Conservation (phyloP, 1,140 invertebrate species). For the Drosophila gunungcola region DNA sequence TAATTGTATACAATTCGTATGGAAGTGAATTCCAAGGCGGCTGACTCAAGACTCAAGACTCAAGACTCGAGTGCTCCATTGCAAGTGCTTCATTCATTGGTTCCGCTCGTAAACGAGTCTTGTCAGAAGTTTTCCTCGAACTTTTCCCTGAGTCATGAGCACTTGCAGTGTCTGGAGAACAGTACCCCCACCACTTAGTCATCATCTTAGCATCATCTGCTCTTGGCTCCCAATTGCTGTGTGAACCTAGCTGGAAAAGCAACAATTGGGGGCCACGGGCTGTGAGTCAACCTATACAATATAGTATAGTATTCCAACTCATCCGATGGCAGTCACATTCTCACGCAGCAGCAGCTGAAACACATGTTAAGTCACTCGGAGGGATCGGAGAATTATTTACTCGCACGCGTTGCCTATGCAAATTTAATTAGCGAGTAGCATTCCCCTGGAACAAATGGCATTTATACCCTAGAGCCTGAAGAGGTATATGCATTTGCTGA, state of each 20-base stretch:
- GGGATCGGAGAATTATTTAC: constrained; percentile 40
- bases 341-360: constrained; percentile 29
- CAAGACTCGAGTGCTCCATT: neutral
- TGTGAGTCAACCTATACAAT: constrained; percentile 49
- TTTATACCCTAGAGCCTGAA: constrained; percentile 19
- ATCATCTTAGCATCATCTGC: constrained; percentile 45
- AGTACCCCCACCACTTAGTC: constrained; percentile 47
- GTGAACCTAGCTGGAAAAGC: constrained; percentile 56
- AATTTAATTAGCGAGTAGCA: constrained; percentile 54
- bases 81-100: constrained; percentile 32
- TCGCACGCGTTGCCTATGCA: constrained; percentile 53
- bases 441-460: constrained; percentile 24
- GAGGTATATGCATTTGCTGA: neutral
- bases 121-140: constrained; percentile 39
- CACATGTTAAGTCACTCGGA: constrained; percentile 34
- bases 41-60: constrained; percentile 28
- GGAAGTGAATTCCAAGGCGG: constrained; percentile 34
- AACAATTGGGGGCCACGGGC: constrained; percentile 38
- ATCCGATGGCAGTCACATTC: constrained; percentile 55
- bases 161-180: constrained; percentile 20
- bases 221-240: constrained; percentile 61
- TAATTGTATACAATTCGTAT: constrained; percentile 31
- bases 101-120: constrained; percentile 10
- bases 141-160: constrained; percentile 55
- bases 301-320: constrained; percentile 4